Evolutionary conservation across 2,888 invertebrate genomes (phyloP).

Genomic region (Rutpela maculata): DNA sequence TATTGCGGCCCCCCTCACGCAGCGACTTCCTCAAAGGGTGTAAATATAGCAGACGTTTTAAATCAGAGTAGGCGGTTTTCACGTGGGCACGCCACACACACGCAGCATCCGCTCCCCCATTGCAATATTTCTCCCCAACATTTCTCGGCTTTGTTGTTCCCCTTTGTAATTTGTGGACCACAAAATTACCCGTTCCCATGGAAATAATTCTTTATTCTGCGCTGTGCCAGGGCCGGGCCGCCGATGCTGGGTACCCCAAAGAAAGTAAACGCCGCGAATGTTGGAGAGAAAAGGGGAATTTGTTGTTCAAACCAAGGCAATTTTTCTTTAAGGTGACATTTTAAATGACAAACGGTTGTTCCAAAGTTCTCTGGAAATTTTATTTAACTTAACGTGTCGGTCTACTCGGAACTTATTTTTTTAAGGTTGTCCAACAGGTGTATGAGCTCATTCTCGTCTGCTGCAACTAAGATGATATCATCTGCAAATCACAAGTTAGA

Average conservation of each 20-base stretch:
- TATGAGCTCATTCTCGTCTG: too few species aligned
- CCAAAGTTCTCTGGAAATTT: too few species aligned
- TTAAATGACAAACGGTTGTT: too few species aligned
- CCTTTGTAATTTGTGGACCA: neutral
- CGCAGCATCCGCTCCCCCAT: slow-evolving; percentile 5
- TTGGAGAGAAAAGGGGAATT: too few species aligned
- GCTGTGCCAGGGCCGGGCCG: neutral
- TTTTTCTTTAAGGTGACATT: neutral
- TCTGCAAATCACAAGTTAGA: too few species aligned
- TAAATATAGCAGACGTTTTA: slow-evolving; percentile 3
- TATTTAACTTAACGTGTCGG: too few species aligned
- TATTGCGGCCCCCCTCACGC: neutral
- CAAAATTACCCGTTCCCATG: neutral
- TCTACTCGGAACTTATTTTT: too few species aligned
- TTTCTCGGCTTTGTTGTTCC: slow-evolving; percentile 1
- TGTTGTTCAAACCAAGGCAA: neutral
- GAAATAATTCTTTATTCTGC: neutral
- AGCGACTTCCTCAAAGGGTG: neutral
- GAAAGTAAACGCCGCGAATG: too few species aligned
- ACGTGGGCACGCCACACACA: neutral
- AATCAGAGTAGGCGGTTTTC: neutral
- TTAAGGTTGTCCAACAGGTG: too few species aligned
- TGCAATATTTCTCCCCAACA: neutral
- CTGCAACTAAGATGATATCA: too few species aligned
- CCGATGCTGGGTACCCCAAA: neutral